Evolutionary conservation across 2,113 vertebrate genomes (phyloP), one percentile per base, ranked within the genome.

Genomic region (Rhabdornis inornatus): DNA sequence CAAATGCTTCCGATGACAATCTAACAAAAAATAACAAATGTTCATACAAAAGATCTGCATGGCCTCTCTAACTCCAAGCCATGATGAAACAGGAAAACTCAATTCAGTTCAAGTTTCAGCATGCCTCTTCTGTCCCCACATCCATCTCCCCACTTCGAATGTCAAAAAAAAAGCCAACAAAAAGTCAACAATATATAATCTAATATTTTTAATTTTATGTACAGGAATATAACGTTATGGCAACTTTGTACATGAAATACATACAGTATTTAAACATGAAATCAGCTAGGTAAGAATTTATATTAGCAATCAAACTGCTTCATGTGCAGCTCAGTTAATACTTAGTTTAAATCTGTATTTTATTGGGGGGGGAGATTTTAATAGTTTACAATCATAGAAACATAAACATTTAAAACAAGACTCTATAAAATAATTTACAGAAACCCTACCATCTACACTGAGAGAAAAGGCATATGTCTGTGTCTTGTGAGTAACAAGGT

Each of bases 401-500:
- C 98, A 98, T 97, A 96, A 97, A 98, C 97, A 98, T 98, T 98
- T 98, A 96, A 98, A 97, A 98, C 96, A 97, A 97, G 97, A 97
- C 97, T 98, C 98, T 98, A 98, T 98, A 98, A 99, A 99, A 99
- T 99, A 99, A 99, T 99, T 99, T 99, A 99, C 98, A 98, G 96
- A 98, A 97, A 97, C 93, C 90, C 97, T 98, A 98, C 96, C 88
- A 31, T 97, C 96, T 98, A 98, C 76, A 52, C 94, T 83, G 93
- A 97, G 92, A 96, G 92, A 91, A 95, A 96, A 81, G 88, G 93
- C 94, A 66, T 96, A 95, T 57, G 60, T 89, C 92, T 95, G 95
- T 91, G 95, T 97, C 94, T 93, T 80, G 89, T 95, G 92, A 95
- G 65, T 92, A 97, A 97, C 96, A 92, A 91, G 92, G 81, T 91